Evolutionary conservation across 2,113 vertebrate genomes (phyloP), one percentile per base, ranked within the genome.

Genomic region (Tachysurus vachellii): DNA sequence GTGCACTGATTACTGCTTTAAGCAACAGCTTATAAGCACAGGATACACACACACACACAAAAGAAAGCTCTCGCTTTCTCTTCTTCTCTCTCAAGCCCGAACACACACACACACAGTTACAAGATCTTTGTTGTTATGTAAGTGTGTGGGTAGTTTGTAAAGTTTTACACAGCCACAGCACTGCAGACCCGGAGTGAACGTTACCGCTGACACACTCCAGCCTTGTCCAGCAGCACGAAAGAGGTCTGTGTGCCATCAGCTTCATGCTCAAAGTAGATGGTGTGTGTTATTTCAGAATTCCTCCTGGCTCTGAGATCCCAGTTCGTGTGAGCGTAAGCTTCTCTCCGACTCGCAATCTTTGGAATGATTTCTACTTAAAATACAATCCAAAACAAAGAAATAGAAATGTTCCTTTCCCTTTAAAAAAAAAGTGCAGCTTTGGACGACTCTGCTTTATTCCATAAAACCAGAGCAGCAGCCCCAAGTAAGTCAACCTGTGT

Each of bases 101-200:
- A 77, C 42, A 84, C 19, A 54, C 70, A 31, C 57, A 80, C 76
- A 68, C 71, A 76, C 17, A 64, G 54, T 4, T 59, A 77, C 50
- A 71, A 81, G 21, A 23, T 54, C 53, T 50, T 19, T 71, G 80
- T 50, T n/a, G 68, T 4, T 68, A 59, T 62, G n/a, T 62, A 82
- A 86, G 75, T 50, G 54, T 88, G 54, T n/a, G 13, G 28, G 36
- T 4, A 7, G 21, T 13, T 17, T n/a, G n/a, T 94, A 92, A 94
- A 94, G 93, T 94, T 92, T 94, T 76, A 87, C 91, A 91, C 91
- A 94, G 88, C 89, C 88, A 5, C 13, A 47, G 53, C 23, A 59
- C 23, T 19, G n/a, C 91, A 89, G 90, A 90, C 73, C 89, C 89
- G 86, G 88, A 85, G 91, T 87, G 88, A 85, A 87, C 61, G 19